Base-by-base conservation (phyloP, 2,113 vertebrate species). In the Xyliphius kryptos region DNA sequence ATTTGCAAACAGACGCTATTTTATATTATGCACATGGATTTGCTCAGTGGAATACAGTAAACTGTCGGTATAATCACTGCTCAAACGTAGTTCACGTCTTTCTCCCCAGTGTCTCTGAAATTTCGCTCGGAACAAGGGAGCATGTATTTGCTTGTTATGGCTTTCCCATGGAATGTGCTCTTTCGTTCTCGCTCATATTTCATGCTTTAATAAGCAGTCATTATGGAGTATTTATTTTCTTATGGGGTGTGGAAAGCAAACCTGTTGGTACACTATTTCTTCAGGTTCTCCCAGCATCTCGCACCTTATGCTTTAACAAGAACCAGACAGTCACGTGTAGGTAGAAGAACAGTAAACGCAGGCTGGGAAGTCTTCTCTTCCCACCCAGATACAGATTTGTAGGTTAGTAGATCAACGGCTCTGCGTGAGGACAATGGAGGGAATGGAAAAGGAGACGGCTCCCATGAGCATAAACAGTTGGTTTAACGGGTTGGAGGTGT, bases 81-180 rank as follows among this genome's bases (percentile, higher is more conserved):
- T n/a, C n/a, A n/a, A n/a, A n/a, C 54, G 68, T 74, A 70, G 74
- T 75, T 85, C 79, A 83, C n/a, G n/a, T n/a, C n/a, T 81, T 76
- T 80, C 76, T 81, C 76, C 77, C 77, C 44, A 61, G 70, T 83
- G 80, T 76, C 74, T 83, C 77, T 71, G 77, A 79, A 84, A 85
- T 77, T 77, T 82, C 81, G 78, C 72, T 43, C 74, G 22, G 2
- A 66, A 82, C 74, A 72, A 80, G n/a, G 74, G 66, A 83, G 83
- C 83, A 74, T 82, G 81, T 80, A 82, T 82, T 83, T 76, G 83
- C 87, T 85, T 77, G 82, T 83, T 78, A 80, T 81, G 83, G 85
- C 83, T 86, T 84, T 88, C 76, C 75, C 68, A 64, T 81, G 85
- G 83, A 87, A 87, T 88, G 85, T 63, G 46, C 74, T 80, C 79